Percentiles rank a stretch among this genome's conserved stretches.
Conservation (phyloP, 1,140 invertebrate species). For the Pissodes strobi region DNA sequence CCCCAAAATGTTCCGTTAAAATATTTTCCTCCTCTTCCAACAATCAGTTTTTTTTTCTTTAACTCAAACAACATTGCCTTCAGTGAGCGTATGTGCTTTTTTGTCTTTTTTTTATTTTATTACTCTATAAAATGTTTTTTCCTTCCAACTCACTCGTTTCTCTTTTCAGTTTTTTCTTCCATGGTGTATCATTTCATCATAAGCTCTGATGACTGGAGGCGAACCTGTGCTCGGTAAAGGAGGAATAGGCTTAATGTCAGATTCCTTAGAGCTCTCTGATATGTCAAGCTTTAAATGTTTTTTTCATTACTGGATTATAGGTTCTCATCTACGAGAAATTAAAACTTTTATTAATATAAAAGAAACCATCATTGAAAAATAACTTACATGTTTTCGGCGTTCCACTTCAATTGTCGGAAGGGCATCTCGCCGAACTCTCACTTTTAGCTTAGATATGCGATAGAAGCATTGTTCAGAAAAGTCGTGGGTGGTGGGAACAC, state of each 20-base stretch:
- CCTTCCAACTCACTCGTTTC: neutral
- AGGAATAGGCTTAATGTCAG: neutral
- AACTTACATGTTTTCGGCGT: slow-evolving; percentile 10
- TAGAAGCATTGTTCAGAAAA: slow-evolving; percentile 8
- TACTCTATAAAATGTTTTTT: slow-evolving; percentile 15
- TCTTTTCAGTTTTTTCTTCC: slow-evolving; percentile 3
- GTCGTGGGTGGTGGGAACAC: slow-evolving; percentile 8
- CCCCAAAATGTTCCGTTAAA: slow-evolving; percentile 20
- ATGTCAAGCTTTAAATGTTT: no score
- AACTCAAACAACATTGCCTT: slow-evolving; percentile 5
- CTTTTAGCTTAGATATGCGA: slow-evolving; percentile 4
- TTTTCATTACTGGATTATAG: no score
- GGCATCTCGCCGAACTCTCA: neutral
- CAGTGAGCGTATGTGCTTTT: slow-evolving; percentile 6
- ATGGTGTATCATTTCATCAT: no score
- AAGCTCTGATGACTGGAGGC: neutral
- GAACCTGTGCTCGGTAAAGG: neutral
- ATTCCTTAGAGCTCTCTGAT: neutral
- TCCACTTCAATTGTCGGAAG: slow-evolving; percentile 5
- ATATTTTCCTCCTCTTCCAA: slow-evolving; percentile 15
- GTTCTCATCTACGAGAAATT: neutral
- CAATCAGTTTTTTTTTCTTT: slow-evolving; percentile 22
- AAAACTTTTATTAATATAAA: neutral
- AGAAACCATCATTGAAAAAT: neutral
- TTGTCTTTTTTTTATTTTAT: slow-evolving; percentile 14